Base-by-base conservation (phyloP, 2,113 vertebrate species). In the Scalopus aquaticus region DNA sequence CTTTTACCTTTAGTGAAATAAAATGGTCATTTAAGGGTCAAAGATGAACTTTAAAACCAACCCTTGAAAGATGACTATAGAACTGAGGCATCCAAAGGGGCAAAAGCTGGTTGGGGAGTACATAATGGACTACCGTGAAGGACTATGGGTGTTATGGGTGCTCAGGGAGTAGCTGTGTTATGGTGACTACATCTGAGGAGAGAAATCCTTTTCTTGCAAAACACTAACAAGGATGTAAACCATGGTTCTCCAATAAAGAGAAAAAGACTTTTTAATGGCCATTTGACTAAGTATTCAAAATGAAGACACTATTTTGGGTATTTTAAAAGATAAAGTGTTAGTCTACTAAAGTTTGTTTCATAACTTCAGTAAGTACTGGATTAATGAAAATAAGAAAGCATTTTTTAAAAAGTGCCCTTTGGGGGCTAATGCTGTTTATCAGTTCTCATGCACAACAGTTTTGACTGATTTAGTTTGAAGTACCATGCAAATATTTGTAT, bases 271-370 rank as follows among this genome's bases (percentile, higher is more conserved):
- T 56, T 56, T 22, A 56, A 56, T n/a, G 4, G 12, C 3, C 70
- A 37, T 7, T n/a, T 81, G 30, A 73, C 20, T 88, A 84, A 91
- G 78, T 90, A 86, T 37, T 35, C 60, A 85, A 93, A 88, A 88
- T n/a, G 26, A 44, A 88, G n/a, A 28, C 70, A 17, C 12, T 58
- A 44, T 81, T 77, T 60, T 70, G 17, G 37, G 8, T 24, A 30
- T 73, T 67, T 54, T 9, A 56, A 83, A 77, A 74, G 42, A 77
- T 54, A 87, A 62, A 39, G 13, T 3, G 6, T 87, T 83, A 56
- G 28, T 10, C 12, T 44, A 8, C 2, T 15, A 51, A 62, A 13
- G 17, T 79, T 86, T 76, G 16, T 46, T 93, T 88, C 16, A 89
- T n/a, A 35, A 85, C 26, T 83, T 92, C 44, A 69, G 6, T 70